Conservation (phyloP, 1,140 invertebrate genomes). For the Parasteatoda tepidariorum region DNA sequence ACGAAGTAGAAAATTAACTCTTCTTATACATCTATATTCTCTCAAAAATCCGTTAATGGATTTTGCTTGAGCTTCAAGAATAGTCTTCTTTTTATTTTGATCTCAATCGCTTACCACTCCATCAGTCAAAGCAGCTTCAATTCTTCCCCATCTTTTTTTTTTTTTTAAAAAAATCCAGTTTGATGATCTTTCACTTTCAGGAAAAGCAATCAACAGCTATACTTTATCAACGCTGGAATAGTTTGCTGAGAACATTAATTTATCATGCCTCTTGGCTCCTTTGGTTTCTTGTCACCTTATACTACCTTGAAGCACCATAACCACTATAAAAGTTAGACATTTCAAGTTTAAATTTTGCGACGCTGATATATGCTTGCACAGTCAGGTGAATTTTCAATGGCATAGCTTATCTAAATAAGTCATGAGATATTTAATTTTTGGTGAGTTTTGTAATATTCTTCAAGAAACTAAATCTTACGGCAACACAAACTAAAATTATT, state of each 20-base stretch:
- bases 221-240: constrained; percentile 50
- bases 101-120: constrained; percentile 37
- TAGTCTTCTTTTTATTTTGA: constrained; percentile 40
- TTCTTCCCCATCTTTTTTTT: constrained; percentile 11
- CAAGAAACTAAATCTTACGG: too few species aligned
- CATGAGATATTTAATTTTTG: too few species aligned
- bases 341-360: not conserved
- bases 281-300: constrained; percentile 5
- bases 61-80: constrained; percentile 26
- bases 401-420: too few species aligned
- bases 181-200: constrained; percentile 38
- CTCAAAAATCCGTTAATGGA: constrained; percentile 50
- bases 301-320: constrained; percentile 1
- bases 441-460: too few species aligned
- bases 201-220: constrained; percentile 44
- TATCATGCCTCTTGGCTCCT: constrained; percentile 7
- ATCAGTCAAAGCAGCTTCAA: constrained; percentile 20
- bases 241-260: constrained; percentile 49
- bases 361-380: not conserved
- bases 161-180: constrained; percentile 5
- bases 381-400: too few species aligned
- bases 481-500: too few species aligned
- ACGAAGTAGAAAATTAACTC: constrained; percentile 51
- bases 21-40: constrained; percentile 45
- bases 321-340: not conserved